Base-by-base conservation (phyloP, 2,888 invertebrate species). In the Hipparchia sbordonii region DNA sequence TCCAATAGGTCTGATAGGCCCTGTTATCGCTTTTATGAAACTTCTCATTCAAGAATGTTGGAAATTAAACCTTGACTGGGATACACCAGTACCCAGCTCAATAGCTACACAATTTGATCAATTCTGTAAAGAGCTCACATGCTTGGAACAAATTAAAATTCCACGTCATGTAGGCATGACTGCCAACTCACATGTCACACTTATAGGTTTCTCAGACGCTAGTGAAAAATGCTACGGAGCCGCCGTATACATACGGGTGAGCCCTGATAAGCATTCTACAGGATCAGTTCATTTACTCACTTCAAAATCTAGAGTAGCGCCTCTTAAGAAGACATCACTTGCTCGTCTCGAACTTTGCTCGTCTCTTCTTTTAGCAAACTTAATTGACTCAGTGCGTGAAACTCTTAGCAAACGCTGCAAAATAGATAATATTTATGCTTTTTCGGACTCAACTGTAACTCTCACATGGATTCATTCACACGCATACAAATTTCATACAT, bases 381-480 rank as follows among this genome's bases (percentile, higher is more conserved):
- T 13, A 56, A 56, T 56, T 56, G 12, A 56, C 56, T 56, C 56
- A 4, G 56, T 5, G 12, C 12, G 56, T 2, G 56, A 56, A 13
- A 56, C 13, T 56, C 56, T 56, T 56, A 13, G 6, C n/a, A 56
- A 56, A 56, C 56, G 56, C 56, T 56, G 56, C 13, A 13, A 56
- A 13, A 56, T 56, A 56, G 13, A 56, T 4, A 56, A n/a, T 6
- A 56, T 56, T n/a, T 56, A 5, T 13, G 56, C 13, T 56, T 56
- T 56, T 56, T 56, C 56, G 0, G 13, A 56, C 5, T 56, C 56
- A 0, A 13, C 13, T 3, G 54, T 54, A n/a, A 54, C 39, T 54
- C 54, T 12, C n/a, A 54, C 54, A n/a, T 54, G 54, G 76, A 77
- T 77, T 46, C 72, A 74, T 62, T 73, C 77, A 9, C 33, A 59